Evolutionary conservation across 2,797 vertebrate species (phyloP), one percentile per base, ranked within the genome.

Genomic region (Sylvilagus floridanus): DNA sequence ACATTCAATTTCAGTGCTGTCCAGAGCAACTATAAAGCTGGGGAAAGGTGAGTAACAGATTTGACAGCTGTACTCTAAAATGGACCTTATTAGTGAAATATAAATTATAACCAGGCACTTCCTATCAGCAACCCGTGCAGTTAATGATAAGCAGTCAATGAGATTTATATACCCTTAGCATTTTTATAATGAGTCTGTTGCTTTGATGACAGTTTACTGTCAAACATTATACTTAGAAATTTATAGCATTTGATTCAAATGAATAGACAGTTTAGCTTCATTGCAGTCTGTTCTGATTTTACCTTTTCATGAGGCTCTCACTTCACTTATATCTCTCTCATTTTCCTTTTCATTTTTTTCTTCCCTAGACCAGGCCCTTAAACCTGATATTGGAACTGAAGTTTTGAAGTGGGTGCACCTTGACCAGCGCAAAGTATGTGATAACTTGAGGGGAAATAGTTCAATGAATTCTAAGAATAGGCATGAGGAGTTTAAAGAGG

Each of bases 71-170:
- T 97, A 93, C 97, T 96, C 95, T 77, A 96, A 95, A 96, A 96
- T 88, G 89, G 96, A 95, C 96, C 96, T 96, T 97, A 97, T 97
- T 97, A 97, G 96, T 92, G 96, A 98, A 98, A 98, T 97, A 98
- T 98, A 98, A 98, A 98, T 98, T 98, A 98, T 97, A 98, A 95
- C 96, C 96, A 98, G 97, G 97, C 98, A 97, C 96, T 98, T 98
- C 97, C 97, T 98, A 98, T 98, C 97, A 98, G 94, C 97, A 97
- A 96, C 96, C 96, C 68, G 75, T 96, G 96, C 95, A 95, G 97
- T 97, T 98, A 98, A 98, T 98, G 98, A 98, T 98, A 98, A 98
- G 97, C 97, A 98, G 98, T 98, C 98, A 98, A 97, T 98, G 98
- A 98, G 97, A 98, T 98, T 97, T 98, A 98, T 98, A 98, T 97